These are phyloP conservation scores for Drosophila crucigera DNA, from an alignment of 2,888 invertebrate species.

Conservation along the genomic window DNA sequence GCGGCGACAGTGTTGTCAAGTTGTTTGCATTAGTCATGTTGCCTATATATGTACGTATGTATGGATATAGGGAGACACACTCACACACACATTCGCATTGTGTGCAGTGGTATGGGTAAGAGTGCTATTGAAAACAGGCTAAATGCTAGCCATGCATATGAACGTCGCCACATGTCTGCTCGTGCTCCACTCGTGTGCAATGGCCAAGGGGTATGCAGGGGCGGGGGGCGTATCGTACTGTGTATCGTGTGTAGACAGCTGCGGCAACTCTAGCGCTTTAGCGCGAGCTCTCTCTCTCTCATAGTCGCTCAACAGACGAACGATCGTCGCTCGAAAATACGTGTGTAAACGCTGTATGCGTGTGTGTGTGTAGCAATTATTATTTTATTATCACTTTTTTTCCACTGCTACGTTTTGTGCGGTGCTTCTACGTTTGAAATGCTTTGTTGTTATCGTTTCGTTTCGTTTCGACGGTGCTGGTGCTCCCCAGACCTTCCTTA, in stretches of 20 bases:
- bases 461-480: conserved; percentile 59
- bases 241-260: conserved; percentile 62
- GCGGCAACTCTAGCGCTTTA: conserved; percentile 69
- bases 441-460: conserved; percentile 71
- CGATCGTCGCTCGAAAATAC: conserved; percentile 19
- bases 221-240: conserved; percentile 6
- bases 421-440: conserved; percentile 72
- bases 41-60: conserved; percentile 18
- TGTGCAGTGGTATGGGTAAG: conserved; percentile 23
- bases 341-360: background rate
- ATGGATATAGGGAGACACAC: conserved; percentile 5
- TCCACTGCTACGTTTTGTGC: conserved; percentile 68
- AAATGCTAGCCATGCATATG: conserved; percentile 26
- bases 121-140: conserved; percentile 48
- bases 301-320: conserved; percentile 19
- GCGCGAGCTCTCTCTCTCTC: conserved; percentile 30
- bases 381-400: conserved; percentile 81
- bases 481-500: conserved; percentile 85
- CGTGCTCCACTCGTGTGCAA: conserved; percentile 55
- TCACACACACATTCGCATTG: conserved; percentile 11
- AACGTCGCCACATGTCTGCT: conserved; percentile 68
- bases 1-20: conserved; percentile 75
- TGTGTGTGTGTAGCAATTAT: conserved; percentile 71
- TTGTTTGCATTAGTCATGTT: conserved; percentile 77
- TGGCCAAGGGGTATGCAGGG: background rate